Conservation (phyloP, 2,888 invertebrate genomes). For the Zeuzera pyrina region DNA sequence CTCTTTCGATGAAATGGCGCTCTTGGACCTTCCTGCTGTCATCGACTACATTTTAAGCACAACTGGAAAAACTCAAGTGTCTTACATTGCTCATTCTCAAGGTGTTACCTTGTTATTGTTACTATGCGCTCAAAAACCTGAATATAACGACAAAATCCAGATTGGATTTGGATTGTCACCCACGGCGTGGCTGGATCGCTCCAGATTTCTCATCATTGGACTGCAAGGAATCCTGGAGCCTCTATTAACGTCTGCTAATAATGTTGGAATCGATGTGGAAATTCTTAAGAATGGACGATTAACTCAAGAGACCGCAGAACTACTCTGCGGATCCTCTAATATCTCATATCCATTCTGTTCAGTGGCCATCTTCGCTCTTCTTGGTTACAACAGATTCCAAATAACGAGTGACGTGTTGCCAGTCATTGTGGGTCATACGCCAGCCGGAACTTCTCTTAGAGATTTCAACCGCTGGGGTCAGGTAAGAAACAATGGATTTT, state of each 20-base stretch:
- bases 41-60: conserved; percentile 25
- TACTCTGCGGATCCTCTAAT: background rate
- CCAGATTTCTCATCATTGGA: conserved; percentile 13
- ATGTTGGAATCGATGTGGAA: background rate
- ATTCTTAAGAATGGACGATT: conserved; percentile 1
- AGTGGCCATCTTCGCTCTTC: background rate
- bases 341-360: conserved; percentile 2
- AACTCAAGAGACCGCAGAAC: background rate
- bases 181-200: conserved; percentile 20
- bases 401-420: conserved; percentile 2
- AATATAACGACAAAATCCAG: conserved; percentile 28
- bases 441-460: conserved; percentile 26
- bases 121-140: conserved; percentile 23
- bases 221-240: background rate
- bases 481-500: conserved; percentile 9
- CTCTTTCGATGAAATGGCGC: conserved; percentile 24
- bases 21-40: conserved; percentile 23
- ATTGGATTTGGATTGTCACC: conserved; percentile 25
- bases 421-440: conserved; percentile 21
- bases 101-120: conserved; percentile 20
- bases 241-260: background rate
- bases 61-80: conserved; percentile 19
- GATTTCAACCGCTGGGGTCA: conserved; percentile 27
- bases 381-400: conserved; percentile 1
- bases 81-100: conserved; percentile 27